Evolutionary conservation across 2,113 vertebrate species (phyloP), one percentile per base, ranked within the genome.

Genomic region (Copsychus sechellarum): DNA sequence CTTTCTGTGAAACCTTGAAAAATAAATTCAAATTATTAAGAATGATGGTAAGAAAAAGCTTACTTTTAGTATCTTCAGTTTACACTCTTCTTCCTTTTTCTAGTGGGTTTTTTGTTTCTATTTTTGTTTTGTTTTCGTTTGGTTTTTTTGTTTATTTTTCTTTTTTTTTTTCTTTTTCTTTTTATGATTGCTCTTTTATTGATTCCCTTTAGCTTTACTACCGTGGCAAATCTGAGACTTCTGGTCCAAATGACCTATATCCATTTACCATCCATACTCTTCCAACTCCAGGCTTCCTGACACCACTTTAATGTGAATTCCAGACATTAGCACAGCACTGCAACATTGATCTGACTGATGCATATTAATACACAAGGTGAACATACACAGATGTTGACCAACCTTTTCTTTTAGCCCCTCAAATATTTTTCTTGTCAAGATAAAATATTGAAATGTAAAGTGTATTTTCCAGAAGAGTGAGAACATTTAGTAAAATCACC

Each of bases 221-320:
- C 56, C 2, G 2, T 92, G 58, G 60, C 77, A 82, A 90, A 53
- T 87, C 38, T 88, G 69, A 93, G 42, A 72, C 71, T 94, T 71
- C 42, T 92, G 61, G 73, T 57, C 65, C 66, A 93, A 58, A 89
- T 88, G 73, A 94, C 69, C 84, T 92, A 79, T 85, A 91, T 94
- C 90, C 76, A n/a, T 93, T 97, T 93, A 78, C 92, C 64, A 79
- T 97, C 93, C 92, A 79, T 85, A 86, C 21, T 42, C 8, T 69
- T 94, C 81, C 56, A 93, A 36, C 36, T 93, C 43, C 36, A 90
- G 56, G 45, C 58, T 97, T 96, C 57, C 81, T 95, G 92, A 97
- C 64, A 93, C 42, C n/a, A 2, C 62, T 93, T 73, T 94, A 97
- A 94, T 90, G 77, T 91, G 79, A 87, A 94, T 86, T 91, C 92